A percentile compares a stretch with the other conserved stretches of the same genome.
Conservation (phyloP, 2,888 invertebrate genomes). For the Sericinus montela region DNA sequence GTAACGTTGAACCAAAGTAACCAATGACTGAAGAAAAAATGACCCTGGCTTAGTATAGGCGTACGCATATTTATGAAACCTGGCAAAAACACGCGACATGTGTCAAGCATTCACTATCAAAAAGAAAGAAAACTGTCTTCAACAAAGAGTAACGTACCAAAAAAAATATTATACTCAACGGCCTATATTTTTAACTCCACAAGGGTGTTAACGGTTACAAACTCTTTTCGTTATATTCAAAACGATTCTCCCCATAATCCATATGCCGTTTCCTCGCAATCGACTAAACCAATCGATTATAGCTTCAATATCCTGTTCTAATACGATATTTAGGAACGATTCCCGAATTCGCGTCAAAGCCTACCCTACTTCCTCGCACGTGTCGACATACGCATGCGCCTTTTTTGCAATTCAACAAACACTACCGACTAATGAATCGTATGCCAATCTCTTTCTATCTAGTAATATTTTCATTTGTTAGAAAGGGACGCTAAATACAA, state of each 20-base stretch:
- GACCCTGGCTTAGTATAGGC: no score
- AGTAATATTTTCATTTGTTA: slow-evolving; percentile 19
- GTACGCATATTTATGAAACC: slow-evolving; percentile 4
- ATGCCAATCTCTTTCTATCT: slow-evolving; percentile 41
- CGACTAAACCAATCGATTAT: slow-evolving; percentile 46
- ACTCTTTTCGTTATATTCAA: slow-evolving; percentile 1
- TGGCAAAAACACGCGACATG: slow-evolving; percentile 3
- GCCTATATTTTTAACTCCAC: no score
- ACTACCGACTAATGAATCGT: slow-evolving; percentile 71
- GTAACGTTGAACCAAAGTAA: no score
- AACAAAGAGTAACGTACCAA: slow-evolving; percentile 2
- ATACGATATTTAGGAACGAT: slow-evolving; percentile 58
- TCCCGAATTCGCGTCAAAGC: slow-evolving; percentile 69
- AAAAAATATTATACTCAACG: slow-evolving; percentile 2
- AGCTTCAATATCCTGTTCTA: slow-evolving; percentile 71
- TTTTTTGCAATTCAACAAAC: slow-evolving; percentile 75
- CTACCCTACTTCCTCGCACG: slow-evolving; percentile 69
- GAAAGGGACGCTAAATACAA: slow-evolving; percentile 50
- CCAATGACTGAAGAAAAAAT: no score
- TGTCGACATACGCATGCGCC: slow-evolving; percentile 54
- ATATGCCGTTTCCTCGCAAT: slow-evolving; percentile 57
- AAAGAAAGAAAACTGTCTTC: neutral
- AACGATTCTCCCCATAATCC: slow-evolving; percentile 48
- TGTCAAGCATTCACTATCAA: neutral
- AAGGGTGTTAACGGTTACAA: neutral